Conservation (phyloP, 1,140 invertebrate genomes). For the Platyscapa corneri region DNA sequence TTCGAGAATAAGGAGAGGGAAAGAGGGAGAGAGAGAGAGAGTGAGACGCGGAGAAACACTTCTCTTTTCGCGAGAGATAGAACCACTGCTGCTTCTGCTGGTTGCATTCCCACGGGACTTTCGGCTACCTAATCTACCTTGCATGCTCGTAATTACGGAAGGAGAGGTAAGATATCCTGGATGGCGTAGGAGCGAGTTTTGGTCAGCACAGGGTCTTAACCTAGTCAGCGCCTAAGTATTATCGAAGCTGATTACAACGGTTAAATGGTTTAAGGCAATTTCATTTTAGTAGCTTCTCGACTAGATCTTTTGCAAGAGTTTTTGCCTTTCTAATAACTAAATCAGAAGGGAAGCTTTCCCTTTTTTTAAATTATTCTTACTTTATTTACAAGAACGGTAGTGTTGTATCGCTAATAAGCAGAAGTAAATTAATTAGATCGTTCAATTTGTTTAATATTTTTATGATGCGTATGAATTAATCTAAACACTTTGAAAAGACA, state of each 20-base stretch:
- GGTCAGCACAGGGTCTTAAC: conserved; percentile 43
- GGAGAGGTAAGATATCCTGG: conserved; percentile 11
- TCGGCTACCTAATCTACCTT: conserved; percentile 51
- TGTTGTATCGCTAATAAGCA: no score
- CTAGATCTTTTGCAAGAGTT: neutral
- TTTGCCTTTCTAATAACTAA: neutral
- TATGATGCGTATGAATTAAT: no score
- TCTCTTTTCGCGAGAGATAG: conserved; percentile 23
- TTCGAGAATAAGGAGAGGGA: neutral
- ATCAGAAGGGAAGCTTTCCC: neutral
- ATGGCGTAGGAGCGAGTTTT: neutral
- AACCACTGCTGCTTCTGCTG: neutral
- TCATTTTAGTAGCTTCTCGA: neutral
- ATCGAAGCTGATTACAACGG: conserved; percentile 48
- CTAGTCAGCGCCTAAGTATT: conserved; percentile 48
- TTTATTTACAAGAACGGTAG: neutral
- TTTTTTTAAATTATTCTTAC: neutral
- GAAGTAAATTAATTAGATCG: no score
- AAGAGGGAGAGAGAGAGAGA: neutral
- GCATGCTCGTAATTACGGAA: conserved; percentile 50
- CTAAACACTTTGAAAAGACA: no score
- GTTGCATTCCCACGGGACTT: conserved; percentile 18
- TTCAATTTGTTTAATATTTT: no score
- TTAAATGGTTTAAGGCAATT: conserved; percentile 48
- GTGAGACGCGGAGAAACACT: neutral